These are phyloP conservation scores for Coranthus polyacanthus DNA, from an alignment of 2,797 vertebrate species.

Conservation along the genomic window DNA sequence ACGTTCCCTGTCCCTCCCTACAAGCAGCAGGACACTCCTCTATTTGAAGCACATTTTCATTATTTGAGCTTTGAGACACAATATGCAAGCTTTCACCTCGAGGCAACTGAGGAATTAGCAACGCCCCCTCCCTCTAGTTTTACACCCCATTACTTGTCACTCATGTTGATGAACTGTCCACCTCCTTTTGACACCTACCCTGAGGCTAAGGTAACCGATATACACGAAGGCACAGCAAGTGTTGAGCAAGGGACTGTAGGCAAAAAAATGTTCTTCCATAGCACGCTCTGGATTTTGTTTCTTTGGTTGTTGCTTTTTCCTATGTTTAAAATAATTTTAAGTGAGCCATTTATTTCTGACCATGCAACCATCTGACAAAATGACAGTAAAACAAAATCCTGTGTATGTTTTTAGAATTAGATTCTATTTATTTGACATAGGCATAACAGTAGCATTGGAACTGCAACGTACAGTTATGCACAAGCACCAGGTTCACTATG, in stretches of 20 bases:
- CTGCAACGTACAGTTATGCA: too few relatives aligned
- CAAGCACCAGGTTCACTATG: too few relatives aligned
- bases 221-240: background rate
- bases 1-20: background rate
- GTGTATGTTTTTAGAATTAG: too few relatives aligned
- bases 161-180: slow-evolving; percentile 41
- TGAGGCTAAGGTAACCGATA: slow-evolving; percentile 51
- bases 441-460: too few relatives aligned
- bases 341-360: too few relatives aligned
- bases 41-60: slow-evolving; percentile 14
- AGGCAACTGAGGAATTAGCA: slow-evolving; percentile 25
- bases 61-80: slow-evolving; percentile 5
- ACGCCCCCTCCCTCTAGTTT: slow-evolving; percentile 26
- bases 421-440: too few relatives aligned
- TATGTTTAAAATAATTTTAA: background rate
- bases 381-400: too few relatives aligned
- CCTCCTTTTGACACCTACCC: slow-evolving; percentile 23
- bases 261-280: background rate
- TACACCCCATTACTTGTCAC: slow-evolving; percentile 36
- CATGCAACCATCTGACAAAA: too few relatives aligned
- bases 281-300: too few relatives aligned
- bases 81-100: slow-evolving; percentile 22
- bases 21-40: slow-evolving; percentile 1
- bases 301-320: background rate
- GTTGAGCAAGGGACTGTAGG: background rate